Evolutionary conservation across 2,113 vertebrate genomes (phyloP).

Genomic region (Sinosuthora webbiana): DNA sequence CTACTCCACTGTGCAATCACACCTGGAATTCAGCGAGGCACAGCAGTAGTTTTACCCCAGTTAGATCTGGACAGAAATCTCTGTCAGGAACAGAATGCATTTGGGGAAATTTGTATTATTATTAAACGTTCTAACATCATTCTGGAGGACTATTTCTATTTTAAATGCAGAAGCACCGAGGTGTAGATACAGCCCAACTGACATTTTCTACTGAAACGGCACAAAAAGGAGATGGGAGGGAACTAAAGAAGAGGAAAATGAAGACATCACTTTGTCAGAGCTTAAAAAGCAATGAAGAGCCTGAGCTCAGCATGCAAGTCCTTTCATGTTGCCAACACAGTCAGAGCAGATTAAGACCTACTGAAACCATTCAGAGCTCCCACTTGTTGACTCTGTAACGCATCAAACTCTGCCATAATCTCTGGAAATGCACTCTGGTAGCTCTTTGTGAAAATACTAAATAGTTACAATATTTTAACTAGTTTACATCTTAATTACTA

Average conservation of each 20-base stretch:
- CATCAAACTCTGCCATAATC: not conserved
- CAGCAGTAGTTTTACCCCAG: not conserved
- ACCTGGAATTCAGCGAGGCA: not conserved
- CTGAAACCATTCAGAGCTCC: not conserved
- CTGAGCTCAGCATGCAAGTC: not conserved
- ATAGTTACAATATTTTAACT: not conserved
- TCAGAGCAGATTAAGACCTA: not conserved
- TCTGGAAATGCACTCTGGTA: not conserved
- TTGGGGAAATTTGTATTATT: not conserved
- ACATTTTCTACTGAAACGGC: not conserved
- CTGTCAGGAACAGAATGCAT: not conserved
- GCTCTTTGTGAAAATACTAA: not conserved
- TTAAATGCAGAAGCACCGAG: not conserved
- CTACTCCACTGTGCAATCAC: not conserved
- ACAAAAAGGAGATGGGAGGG: not conserved
- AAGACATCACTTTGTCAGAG: not conserved
- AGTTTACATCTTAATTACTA: not conserved
- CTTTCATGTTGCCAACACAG: not conserved
- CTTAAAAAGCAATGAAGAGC: not conserved
- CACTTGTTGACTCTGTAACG: not conserved
- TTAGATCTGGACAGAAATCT: not conserved
- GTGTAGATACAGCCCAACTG: not conserved
- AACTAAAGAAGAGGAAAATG: not conserved
- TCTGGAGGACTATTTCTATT: not conserved
- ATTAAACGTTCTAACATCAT: not conserved